These are phyloP conservation scores for Nemotelus pantherinus DNA, from an alignment of 2,888 invertebrate species.

Conservation along the genomic window DNA sequence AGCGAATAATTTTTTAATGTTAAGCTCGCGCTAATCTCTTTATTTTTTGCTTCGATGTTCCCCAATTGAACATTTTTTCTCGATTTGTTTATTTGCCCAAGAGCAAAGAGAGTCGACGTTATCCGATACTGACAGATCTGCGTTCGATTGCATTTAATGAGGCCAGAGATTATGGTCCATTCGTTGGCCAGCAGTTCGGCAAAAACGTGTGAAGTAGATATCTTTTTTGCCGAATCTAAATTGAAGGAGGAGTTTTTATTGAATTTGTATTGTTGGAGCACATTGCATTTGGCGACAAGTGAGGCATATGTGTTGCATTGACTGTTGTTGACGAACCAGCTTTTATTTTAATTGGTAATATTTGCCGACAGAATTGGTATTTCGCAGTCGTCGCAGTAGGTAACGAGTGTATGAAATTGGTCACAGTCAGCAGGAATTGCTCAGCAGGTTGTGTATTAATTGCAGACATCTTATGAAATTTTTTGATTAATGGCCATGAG, in stretches of 20 bases:
- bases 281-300: neutral
- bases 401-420: neutral
- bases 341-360: neutral
- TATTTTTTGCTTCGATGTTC: neutral
- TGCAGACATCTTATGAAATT: neutral
- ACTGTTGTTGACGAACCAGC: neutral
- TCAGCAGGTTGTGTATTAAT: neutral
- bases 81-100: slow-evolving; percentile 1
- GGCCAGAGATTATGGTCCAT: neutral
- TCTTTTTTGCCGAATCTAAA: neutral
- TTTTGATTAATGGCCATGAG: too few relatives aligned
- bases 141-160: neutral
- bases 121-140: neutral
- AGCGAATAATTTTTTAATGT: slow-evolving; percentile 4
- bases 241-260: too few relatives aligned
- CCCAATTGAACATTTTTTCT: neutral
- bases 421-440: neutral
- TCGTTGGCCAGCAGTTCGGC: neutral
- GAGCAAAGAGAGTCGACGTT: neutral
- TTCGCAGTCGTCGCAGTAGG: neutral
- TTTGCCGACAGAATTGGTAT: neutral
- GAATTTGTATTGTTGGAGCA: too few relatives aligned
- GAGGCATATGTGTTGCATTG: neutral
- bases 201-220: neutral
- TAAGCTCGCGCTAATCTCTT: slow-evolving; percentile 7